phyloP scores from a whole-genome alignment of 2,888 invertebrate genomes.

The Dynastes tityus region DNA sequence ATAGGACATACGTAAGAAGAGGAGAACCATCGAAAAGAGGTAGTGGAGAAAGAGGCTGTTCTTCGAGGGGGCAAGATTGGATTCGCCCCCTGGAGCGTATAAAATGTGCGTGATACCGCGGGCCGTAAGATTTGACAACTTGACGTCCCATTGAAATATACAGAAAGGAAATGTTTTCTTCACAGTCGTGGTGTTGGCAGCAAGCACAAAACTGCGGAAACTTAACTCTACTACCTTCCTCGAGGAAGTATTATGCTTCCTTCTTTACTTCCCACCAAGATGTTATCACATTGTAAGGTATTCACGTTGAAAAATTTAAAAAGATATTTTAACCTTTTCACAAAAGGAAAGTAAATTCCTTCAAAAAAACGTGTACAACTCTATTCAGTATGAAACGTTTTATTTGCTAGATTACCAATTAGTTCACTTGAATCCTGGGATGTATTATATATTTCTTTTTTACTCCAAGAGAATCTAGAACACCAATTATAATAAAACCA shows the following conservation, averaged over 20 bases:
- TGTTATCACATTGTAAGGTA: constrained; percentile 59
- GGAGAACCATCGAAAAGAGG: constrained; percentile 10
- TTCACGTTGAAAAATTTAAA: constrained; percentile 54
- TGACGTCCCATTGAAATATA: constrained; percentile 65
- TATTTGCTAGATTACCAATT: too few relatives aligned
- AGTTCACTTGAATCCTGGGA: background rate
- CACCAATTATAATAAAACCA: constrained; percentile 1
- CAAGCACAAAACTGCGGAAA: constrained; percentile 61
- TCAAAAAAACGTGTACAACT: background rate
- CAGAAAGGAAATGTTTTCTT: constrained; percentile 65
- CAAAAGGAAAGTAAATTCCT: constrained; percentile 32
- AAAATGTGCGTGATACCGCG: constrained; percentile 60
- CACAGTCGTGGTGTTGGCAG: constrained; percentile 63
- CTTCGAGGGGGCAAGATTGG: constrained; percentile 57
- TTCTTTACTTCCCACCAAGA: constrained; percentile 56
- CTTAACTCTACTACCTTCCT: constrained; percentile 61
- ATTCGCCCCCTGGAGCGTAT: constrained; percentile 58
- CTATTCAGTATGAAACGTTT: background rate
- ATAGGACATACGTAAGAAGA: background rate
- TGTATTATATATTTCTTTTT: background rate
- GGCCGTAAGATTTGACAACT: constrained; percentile 63
- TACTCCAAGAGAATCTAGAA: background rate
- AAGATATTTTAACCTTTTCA: constrained; percentile 51
- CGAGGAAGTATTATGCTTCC: constrained; percentile 62
- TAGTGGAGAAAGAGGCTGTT: constrained; percentile 49